phyloP scores from a whole-genome alignment of 2,888 invertebrate genomes.

The Orthonevra nobilis region DNA sequence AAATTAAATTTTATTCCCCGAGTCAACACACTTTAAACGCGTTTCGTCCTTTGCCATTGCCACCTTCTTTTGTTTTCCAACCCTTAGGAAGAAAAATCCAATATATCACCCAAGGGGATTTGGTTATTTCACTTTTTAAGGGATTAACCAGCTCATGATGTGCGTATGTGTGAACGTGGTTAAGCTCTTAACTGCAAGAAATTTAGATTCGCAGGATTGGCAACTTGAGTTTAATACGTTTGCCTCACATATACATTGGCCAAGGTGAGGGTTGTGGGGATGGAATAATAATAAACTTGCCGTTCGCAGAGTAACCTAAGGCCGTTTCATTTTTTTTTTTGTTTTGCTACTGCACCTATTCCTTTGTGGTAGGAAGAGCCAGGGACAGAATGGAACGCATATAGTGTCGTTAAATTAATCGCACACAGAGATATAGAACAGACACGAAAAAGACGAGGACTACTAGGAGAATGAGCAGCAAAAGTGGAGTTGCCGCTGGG shows the following conservation, averaged over 20 bases:
- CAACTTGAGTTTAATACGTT: slow-evolving; percentile 41
- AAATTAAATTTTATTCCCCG: slow-evolving; percentile 61
- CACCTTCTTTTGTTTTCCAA: too few relatives aligned
- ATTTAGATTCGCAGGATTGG: slow-evolving; percentile 23
- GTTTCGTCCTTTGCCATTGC: slow-evolving; percentile 28
- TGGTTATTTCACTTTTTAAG: slow-evolving; percentile 63
- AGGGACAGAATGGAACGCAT: slow-evolving; percentile 5
- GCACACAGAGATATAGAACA: slow-evolving; percentile 37
- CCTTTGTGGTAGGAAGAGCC: background rate
- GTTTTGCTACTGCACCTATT: slow-evolving; percentile 8
- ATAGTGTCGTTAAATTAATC: slow-evolving; percentile 50
- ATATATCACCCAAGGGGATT: slow-evolving; percentile 59
- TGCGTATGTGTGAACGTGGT: slow-evolving; percentile 34
- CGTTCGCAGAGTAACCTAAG: slow-evolving; percentile 6
- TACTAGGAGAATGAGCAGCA: background rate
- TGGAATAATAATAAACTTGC: slow-evolving; percentile 23
- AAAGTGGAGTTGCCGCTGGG: too few relatives aligned
- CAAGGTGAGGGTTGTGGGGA: background rate
- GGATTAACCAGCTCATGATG: slow-evolving; percentile 66
- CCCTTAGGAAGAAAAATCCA: slow-evolving; percentile 53
- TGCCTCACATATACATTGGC: background rate
- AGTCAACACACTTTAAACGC: slow-evolving; percentile 55
- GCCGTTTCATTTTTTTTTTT: slow-evolving; percentile 11
- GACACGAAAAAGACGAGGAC: slow-evolving; percentile 21
- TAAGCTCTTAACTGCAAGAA: slow-evolving; percentile 11